Evolutionary conservation across 37 sponge, comb jelly and placozoan species (phyloP).

Genomic region (Spongilla lacustris): DNA sequence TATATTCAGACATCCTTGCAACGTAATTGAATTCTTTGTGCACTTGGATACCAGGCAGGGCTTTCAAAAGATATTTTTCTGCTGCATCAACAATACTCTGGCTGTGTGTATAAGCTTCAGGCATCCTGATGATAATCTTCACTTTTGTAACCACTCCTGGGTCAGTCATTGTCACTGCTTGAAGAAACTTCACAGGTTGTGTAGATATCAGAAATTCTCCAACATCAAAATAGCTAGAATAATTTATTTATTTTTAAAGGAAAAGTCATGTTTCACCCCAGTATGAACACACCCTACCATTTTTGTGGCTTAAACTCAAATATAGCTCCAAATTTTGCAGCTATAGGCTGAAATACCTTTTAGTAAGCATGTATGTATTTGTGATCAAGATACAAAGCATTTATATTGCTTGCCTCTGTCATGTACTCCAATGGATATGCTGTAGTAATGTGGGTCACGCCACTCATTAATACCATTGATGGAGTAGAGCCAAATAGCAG

Average conservation of each 20-base stretch:
- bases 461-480: slow-evolving; percentile 49
- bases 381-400: too few relatives aligned
- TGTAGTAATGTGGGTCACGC: slow-evolving; percentile 91
- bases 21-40: too few relatives aligned
- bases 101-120: too few relatives aligned
- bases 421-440: slow-evolving; percentile 91
- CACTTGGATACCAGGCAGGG: too few relatives aligned
- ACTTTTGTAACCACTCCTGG: slow-evolving; percentile 50
- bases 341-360: slow-evolving; percentile 41
- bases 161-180: slow-evolving; percentile 60
- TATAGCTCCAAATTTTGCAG: slow-evolving; percentile 61
- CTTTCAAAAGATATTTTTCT: too few relatives aligned
- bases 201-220: slow-evolving; percentile 70
- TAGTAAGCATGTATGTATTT: too few relatives aligned
- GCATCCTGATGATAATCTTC: slow-evolving; percentile 10
- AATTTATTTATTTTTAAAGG: too few relatives aligned
- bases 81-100: too few relatives aligned
- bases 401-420: slow-evolving; percentile 25
- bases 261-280: too few relatives aligned
- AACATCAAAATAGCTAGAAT: too few relatives aligned
- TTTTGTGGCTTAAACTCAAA: slow-evolving; percentile 51
- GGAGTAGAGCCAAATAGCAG: slow-evolving; percentile 68
- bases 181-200: slow-evolving; percentile 40
- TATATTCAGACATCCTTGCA: too few relatives aligned
- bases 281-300: slow-evolving; percentile 22